Evolutionary conservation across 2,888 invertebrate species (phyloP).

Genomic region (Neocrepidodera transversa): DNA sequence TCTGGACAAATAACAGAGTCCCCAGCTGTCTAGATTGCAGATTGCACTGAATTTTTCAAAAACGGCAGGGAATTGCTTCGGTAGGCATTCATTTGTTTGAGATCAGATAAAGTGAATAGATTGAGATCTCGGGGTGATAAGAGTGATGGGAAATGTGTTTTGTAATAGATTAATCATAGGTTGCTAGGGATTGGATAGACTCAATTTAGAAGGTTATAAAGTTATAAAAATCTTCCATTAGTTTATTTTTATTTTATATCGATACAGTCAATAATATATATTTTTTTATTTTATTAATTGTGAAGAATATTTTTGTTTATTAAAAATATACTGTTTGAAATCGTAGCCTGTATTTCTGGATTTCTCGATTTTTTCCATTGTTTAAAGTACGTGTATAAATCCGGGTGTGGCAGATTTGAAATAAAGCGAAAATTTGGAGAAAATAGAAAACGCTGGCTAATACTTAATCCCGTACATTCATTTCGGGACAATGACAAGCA

Average conservation of each 20-base stretch:
- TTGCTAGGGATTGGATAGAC: not conserved
- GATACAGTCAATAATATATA: too few species aligned
- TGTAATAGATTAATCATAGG: not conserved
- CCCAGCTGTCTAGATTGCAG: conserved; percentile 41
- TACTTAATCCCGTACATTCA: conserved; percentile 42
- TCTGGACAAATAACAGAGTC: not conserved
- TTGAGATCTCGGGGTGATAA: conserved; percentile 4
- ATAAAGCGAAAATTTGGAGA: conserved; percentile 27
- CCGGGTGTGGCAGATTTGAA: conserved; percentile 14
- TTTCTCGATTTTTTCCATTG: conserved; percentile 2
- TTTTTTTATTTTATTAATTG: too few species aligned
- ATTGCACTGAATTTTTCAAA: conserved; percentile 38
- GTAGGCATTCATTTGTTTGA: conserved; percentile 4
- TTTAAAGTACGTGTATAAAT: conserved; percentile 22
- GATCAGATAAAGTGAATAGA: conserved; percentile 6
- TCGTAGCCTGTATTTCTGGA: not conserved
- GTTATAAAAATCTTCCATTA: too few species aligned
- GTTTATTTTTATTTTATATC: too few species aligned
- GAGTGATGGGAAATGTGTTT: conserved; percentile 6
- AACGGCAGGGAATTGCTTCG: conserved; percentile 1
- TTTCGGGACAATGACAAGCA: conserved; percentile 42
- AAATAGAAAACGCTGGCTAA: conserved; percentile 25
- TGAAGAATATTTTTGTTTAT: too few species aligned
- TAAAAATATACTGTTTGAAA: too few species aligned
- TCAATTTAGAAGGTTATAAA: not conserved